These are phyloP conservation scores for Jordanella pulchra DNA, from an alignment of 2,797 vertebrate genomes.

Conservation along the genomic window DNA sequence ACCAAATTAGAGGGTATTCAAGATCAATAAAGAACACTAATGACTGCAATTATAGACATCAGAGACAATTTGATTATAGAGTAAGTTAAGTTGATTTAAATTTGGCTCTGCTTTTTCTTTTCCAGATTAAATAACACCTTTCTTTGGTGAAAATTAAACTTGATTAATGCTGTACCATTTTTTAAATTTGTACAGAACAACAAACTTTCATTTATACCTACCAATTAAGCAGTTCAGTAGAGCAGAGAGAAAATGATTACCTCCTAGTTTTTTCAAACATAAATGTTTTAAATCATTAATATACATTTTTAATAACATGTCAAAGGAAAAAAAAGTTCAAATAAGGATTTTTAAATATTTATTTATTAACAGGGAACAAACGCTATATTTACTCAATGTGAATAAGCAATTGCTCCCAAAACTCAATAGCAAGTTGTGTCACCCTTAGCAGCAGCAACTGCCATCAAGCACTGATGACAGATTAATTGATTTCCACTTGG, in stretches of 20 bases:
- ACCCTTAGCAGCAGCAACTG: no score
- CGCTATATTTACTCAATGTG: no score
- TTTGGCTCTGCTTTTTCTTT: slow-evolving; percentile 13
- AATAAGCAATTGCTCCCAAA: no score
- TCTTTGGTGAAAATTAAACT: background rate
- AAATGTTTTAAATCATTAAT: no score
- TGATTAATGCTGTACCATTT: background rate
- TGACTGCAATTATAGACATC: slow-evolving; percentile 42
- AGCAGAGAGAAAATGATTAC: background rate
- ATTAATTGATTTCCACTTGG: no score
- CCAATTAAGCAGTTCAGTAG: background rate
- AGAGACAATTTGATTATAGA: slow-evolving; percentile 34
- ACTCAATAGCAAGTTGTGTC: no score
- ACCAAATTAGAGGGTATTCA: slow-evolving; percentile 28
- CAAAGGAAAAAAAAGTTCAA: no score
- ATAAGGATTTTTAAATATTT: no score
- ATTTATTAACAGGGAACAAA: no score
- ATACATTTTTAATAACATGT: no score
- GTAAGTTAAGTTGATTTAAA: slow-evolving; percentile 26
- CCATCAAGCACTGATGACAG: no score
- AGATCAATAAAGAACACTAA: slow-evolving; percentile 31
- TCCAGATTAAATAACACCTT: background rate
- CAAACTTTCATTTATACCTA: background rate
- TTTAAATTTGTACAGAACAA: background rate
- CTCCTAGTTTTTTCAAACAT: background rate